A percentile compares a stretch with the other conserved stretches of the same genome.
These are phyloP conservation scores for Rotaria magnacalcarata DNA, from an alignment of 2,888 invertebrate genomes.

Conservation along the genomic window DNA sequence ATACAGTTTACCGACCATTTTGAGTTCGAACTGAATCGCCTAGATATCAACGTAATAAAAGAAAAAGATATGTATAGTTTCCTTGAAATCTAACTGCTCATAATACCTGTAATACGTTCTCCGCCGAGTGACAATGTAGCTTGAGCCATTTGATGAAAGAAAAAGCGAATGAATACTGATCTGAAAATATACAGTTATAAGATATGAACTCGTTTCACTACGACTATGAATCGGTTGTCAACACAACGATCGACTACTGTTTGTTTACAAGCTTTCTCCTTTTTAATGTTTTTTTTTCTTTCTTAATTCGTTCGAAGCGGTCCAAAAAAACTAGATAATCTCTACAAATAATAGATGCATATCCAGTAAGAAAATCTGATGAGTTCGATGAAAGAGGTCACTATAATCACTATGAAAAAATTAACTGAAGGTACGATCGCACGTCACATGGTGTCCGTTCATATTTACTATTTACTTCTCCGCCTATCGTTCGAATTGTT, in stretches of 20 bases:
- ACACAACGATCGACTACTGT: neutral
- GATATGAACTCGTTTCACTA: neutral
- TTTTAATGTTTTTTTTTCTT: neutral
- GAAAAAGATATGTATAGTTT: neutral
- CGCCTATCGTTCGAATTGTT: neutral
- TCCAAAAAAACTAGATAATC: neutral
- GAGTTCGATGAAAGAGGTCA: neutral
- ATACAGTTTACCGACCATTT: slow-evolving; percentile 73
- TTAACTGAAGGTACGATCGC: neutral
- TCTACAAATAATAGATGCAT: neutral
- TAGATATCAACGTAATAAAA: neutral
- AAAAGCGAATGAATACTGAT: neutral
- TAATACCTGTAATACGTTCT: slow-evolving; percentile 15
- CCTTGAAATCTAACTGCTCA: neutral
- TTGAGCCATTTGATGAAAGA: neutral
- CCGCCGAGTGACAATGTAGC: neutral
- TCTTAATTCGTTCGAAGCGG: neutral
- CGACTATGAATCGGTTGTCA: neutral
- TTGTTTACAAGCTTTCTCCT: neutral
- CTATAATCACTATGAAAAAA: neutral
- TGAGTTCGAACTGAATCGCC: slow-evolving; percentile 88
- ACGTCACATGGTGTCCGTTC: neutral
- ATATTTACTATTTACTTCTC: slow-evolving; percentile 6
- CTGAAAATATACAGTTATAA: neutral
- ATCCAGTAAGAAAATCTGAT: neutral